Percentiles rank a stretch among this genome's conserved stretches.
Conservation (phyloP, 2,888 invertebrate species). For the Thecophora atra region DNA sequence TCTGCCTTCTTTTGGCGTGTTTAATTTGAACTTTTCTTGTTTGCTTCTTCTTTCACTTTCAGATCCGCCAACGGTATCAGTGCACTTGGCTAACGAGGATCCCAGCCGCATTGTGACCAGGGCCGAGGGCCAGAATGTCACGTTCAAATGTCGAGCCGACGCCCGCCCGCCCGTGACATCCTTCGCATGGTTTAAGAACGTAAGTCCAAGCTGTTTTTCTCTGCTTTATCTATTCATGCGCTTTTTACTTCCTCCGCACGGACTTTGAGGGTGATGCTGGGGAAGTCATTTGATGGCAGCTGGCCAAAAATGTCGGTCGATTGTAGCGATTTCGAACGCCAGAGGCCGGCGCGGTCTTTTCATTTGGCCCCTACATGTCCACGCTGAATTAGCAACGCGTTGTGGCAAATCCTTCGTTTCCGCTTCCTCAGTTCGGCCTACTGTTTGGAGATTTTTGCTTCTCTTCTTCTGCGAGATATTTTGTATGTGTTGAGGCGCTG, state of each 20-base stretch:
- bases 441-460: background rate
- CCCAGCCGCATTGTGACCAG: conserved; percentile 70
- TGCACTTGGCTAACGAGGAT: conserved; percentile 74
- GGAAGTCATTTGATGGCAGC: conserved; percentile 13
- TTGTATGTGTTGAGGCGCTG: background rate
- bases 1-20: background rate
- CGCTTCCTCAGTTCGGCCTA: background rate
- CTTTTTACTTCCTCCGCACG: background rate
- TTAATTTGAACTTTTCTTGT: background rate
- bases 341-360: background rate
- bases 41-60: conserved; percentile 50
- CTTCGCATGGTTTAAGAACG: conserved; percentile 84
- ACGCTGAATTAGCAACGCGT: conserved; percentile 41
- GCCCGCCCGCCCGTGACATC: conserved; percentile 79
- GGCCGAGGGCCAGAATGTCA: conserved; percentile 80
- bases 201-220: conserved; percentile 67
- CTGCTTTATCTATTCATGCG: background rate
- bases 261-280: background rate
- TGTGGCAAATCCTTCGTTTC: conserved; percentile 34
- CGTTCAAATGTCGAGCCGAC: conserved; percentile 80
- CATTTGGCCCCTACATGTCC: conserved; percentile 39
- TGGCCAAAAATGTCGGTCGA: conserved; percentile 17
- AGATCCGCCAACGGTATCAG: conserved; percentile 83
- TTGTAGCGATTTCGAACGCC: background rate
- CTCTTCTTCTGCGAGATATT: background rate